Evolutionary conservation across 1,140 invertebrate genomes (phyloP).

Genomic region (Euura saliciscinereae): DNA sequence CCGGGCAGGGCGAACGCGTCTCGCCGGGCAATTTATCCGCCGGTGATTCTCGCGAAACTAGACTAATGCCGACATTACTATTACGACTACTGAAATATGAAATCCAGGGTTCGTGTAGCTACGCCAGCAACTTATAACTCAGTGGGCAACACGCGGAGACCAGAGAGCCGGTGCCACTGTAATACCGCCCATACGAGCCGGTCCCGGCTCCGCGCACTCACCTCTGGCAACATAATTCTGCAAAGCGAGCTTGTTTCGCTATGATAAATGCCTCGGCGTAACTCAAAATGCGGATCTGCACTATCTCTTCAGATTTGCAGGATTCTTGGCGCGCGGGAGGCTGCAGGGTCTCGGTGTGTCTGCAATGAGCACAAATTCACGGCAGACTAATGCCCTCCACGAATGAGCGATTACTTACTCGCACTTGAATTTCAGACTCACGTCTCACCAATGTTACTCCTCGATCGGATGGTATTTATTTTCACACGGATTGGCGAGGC

Average conservation of each 20-base stretch:
- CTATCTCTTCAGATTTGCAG: slow-evolving; percentile 15
- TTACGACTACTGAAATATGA: slow-evolving; percentile 30
- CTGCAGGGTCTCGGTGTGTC: no score
- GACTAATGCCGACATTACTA: slow-evolving; percentile 29
- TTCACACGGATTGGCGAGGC: no score
- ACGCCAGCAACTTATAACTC: slow-evolving; percentile 17
- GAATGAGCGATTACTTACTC: no score
- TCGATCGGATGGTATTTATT: no score
- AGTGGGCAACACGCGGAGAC: no score
- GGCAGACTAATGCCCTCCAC: background rate
- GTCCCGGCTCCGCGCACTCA: background rate
- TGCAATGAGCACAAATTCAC: background rate
- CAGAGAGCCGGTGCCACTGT: background rate
- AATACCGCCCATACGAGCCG: slow-evolving; percentile 3
- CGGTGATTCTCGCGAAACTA: slow-evolving; percentile 25
- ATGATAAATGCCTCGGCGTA: slow-evolving; percentile 31
- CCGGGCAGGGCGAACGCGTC: slow-evolving; percentile 33
- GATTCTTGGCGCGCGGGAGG: background rate
- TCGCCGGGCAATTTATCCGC: slow-evolving; percentile 1
- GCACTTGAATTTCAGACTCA: no score
- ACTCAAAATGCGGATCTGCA: slow-evolving; percentile 29
- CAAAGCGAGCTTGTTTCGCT: slow-evolving; percentile 30
- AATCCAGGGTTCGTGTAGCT: slow-evolving; percentile 14
- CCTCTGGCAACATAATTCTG: slow-evolving; percentile 28
- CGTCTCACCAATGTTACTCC: no score